These are phyloP conservation scores for Nebria salina DNA, from an alignment of 2,888 invertebrate species.

Conservation along the genomic window DNA sequence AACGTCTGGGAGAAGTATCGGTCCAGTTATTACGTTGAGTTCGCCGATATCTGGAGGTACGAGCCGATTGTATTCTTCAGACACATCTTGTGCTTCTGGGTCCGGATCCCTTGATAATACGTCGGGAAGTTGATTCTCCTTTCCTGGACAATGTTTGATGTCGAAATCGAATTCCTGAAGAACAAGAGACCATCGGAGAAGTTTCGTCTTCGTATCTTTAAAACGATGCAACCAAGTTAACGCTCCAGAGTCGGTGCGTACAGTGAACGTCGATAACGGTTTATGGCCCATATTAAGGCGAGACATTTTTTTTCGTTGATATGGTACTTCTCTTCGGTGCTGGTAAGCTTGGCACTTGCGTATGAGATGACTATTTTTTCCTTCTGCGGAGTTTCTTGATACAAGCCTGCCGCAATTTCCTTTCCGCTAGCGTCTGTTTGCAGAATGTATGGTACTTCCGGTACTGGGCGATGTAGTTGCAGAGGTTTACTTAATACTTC, in stretches of 20 bases:
- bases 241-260: constrained; percentile 50
- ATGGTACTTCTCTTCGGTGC: constrained; percentile 49
- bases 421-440: constrained; percentile 27
- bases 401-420: no score
- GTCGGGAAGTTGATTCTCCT: no score
- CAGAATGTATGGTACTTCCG: constrained; percentile 47
- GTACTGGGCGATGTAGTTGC: constrained; percentile 48
- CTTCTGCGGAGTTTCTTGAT: no score
- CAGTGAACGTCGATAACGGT: constrained; percentile 43
- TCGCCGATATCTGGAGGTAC: constrained; percentile 3
- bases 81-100: no score
- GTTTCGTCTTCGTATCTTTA: no score
- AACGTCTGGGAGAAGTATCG: neutral
- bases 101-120: no score
- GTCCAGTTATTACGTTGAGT: neutral
- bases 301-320: no score
- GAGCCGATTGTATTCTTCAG: neutral
- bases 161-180: no score
- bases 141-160: no score
- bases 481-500: constrained; percentile 44
- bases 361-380: no score
- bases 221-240: constrained; percentile 19
- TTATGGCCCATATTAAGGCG: no score
- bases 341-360: neutral
- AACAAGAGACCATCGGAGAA: no score